phyloP scores from a whole-genome alignment of 2,888 invertebrate species.

The Scaptomyza reducta region DNA sequence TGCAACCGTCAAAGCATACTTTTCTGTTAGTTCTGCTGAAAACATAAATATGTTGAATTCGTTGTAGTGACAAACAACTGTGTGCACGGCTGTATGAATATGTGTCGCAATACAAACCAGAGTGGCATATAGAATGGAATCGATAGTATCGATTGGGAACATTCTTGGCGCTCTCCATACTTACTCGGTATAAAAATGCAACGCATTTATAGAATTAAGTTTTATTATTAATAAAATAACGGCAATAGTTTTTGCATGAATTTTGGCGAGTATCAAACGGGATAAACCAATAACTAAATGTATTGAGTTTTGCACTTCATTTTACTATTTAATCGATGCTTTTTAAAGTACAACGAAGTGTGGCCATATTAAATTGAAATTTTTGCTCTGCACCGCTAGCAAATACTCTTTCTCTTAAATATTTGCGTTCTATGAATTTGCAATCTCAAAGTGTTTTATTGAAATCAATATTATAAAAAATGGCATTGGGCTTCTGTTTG shows the following conservation, averaged over 20 bases:
- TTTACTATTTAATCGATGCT: constrained; percentile 12
- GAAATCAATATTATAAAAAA: background rate
- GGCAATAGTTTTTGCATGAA: background rate
- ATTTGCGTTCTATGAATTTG: background rate
- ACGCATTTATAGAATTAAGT: background rate
- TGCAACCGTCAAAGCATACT: background rate
- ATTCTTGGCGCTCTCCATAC: constrained; percentile 18
- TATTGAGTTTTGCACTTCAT: background rate
- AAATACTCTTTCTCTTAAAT: constrained; percentile 11
- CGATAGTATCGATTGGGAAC: constrained; percentile 30
- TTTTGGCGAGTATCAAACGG: background rate
- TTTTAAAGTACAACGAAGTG: background rate
- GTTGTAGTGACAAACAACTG: constrained; percentile 27
- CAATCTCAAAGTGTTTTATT: background rate
- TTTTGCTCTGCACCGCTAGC: constrained; percentile 1
- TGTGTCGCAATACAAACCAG: constrained; percentile 28
- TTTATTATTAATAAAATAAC: background rate
- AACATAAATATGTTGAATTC: background rate
- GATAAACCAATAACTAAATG: background rate
- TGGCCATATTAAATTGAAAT: constrained; percentile 7
- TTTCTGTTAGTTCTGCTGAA: background rate
- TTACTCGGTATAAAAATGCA: background rate
- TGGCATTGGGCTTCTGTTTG: background rate
- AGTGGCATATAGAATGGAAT: constrained; percentile 12
- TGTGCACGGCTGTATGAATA: constrained; percentile 17